Evolutionary conservation across 2,888 invertebrate genomes (phyloP).

Genomic region (Athalia rosae): DNA sequence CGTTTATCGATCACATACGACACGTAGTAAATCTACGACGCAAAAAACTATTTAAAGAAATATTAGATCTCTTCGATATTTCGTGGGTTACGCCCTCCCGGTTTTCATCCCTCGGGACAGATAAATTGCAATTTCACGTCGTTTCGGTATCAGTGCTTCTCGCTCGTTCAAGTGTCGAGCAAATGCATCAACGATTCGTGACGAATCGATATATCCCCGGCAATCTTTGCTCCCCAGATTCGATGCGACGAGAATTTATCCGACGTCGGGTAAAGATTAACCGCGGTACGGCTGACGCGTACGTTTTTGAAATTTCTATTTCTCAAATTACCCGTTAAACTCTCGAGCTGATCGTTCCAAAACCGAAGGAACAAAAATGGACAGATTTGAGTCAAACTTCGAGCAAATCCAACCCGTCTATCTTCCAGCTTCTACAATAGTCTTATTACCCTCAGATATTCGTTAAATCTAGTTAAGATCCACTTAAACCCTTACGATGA

Average conservation of each 20-base stretch:
- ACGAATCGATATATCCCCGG: neutral
- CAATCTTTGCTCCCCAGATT: neutral
- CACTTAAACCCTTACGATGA: conserved; percentile 7
- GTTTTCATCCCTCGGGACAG: neutral
- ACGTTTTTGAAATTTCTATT: neutral
- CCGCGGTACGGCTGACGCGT: neutral
- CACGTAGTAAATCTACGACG: too few relatives aligned
- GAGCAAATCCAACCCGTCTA: too few relatives aligned
- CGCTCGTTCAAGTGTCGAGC: too few relatives aligned
- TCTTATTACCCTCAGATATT: neutral
- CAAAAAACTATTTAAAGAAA: too few relatives aligned
- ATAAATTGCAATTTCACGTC: neutral
- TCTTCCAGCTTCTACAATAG: too few relatives aligned
- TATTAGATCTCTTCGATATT: too few relatives aligned
- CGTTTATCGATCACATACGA: too few relatives aligned
- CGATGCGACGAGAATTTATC: neutral
- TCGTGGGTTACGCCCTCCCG: too few relatives aligned
- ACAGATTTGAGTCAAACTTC: neutral
- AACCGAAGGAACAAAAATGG: too few relatives aligned
- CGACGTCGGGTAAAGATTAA: neutral
- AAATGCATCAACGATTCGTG: neutral
- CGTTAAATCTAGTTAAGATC: neutral
- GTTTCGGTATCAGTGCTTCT: too few relatives aligned
- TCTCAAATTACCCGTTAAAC: too few relatives aligned
- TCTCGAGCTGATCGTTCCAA: too few relatives aligned